Evolutionary conservation across 2,797 vertebrate species (phyloP).

Genomic region (Pempheris klunzingeri): DNA sequence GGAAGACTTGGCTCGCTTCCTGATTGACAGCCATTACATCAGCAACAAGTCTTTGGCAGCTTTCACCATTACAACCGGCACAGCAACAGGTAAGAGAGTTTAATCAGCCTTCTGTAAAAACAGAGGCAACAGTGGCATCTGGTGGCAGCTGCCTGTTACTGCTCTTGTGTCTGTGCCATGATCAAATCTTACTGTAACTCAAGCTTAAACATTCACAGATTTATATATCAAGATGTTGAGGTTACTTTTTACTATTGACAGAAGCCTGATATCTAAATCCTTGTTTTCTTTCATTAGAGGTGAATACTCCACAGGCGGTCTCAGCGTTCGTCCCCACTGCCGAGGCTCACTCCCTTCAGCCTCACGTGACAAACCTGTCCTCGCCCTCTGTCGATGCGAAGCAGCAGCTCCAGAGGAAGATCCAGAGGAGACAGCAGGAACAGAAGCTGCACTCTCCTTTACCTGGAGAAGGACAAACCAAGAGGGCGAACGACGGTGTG

Average conservation of each 20-base stretch:
- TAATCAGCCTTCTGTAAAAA: not conserved
- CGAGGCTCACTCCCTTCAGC: slow-evolving; percentile 94
- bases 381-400: slow-evolving; percentile 95
- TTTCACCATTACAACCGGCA: slow-evolving; percentile 94
- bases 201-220: not conserved
- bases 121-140: slow-evolving; percentile 67
- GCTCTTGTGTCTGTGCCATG: not conserved
- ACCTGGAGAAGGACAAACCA: slow-evolving; percentile 88
- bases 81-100: slow-evolving; percentile 89
- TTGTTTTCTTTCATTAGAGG: slow-evolving; percentile 80
- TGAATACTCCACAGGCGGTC: slow-evolving; percentile 88
- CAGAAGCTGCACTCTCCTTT: slow-evolving; percentile 95
- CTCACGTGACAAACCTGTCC: slow-evolving; percentile 91
- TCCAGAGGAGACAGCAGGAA: slow-evolving; percentile 99
- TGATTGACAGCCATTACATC: slow-evolving; percentile 98
- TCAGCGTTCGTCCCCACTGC: slow-evolving; percentile 94
- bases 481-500: slow-evolving; percentile 86
- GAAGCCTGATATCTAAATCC: not conserved
- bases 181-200: not conserved
- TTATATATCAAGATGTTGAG: not conserved
- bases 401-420: slow-evolving; percentile 98
- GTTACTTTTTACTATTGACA: not conserved
- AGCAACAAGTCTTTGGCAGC: slow-evolving; percentile 98
- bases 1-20: slow-evolving; percentile 96
- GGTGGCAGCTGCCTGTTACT: slow-evolving; percentile 57